Conservation (phyloP, 2,888 invertebrate species). For the Keiferia lycopersicella region DNA sequence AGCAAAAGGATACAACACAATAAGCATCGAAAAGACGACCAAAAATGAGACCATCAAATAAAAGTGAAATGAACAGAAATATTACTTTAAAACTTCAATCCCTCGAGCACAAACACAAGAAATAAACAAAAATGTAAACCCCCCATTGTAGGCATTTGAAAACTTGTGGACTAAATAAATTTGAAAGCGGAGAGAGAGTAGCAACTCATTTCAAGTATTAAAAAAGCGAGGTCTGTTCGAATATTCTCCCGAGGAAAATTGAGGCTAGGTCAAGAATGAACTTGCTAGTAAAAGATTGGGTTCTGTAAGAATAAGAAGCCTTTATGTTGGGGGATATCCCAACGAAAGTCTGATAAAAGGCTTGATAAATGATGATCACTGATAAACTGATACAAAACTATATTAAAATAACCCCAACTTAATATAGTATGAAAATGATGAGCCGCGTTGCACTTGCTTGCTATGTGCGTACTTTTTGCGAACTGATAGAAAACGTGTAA, state of each 20-base stretch:
- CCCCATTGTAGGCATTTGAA: slow-evolving; percentile 44
- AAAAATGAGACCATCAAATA: not conserved
- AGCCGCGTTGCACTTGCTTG: too few relatives aligned
- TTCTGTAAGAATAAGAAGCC: slow-evolving; percentile 7
- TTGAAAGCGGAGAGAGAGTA: slow-evolving; percentile 41
- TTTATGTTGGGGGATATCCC: too few relatives aligned
- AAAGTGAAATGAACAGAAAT: not conserved
- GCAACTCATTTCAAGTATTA: slow-evolving; percentile 61
- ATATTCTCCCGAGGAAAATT: slow-evolving; percentile 36
- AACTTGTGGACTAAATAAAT: slow-evolving; percentile 47
- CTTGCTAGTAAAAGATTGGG: not conserved
- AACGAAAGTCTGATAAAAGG: too few relatives aligned
- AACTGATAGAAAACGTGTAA: too few relatives aligned
- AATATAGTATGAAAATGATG: too few relatives aligned
- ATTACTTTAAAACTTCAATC: not conserved
- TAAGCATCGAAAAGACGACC: not conserved
- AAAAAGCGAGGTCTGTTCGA: slow-evolving; percentile 42
- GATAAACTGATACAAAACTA: too few relatives aligned
- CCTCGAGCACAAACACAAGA: slow-evolving; percentile 26
- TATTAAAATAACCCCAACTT: too few relatives aligned
- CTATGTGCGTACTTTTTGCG: too few relatives aligned
- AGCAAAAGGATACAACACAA: too few relatives aligned
- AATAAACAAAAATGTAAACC: slow-evolving; percentile 39
- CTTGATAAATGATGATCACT: too few relatives aligned
- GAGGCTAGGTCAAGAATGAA: slow-evolving; percentile 29